phyloP scores from a whole-genome alignment of 2,888 invertebrate genomes.

The Tricholauxania praeusta region DNA sequence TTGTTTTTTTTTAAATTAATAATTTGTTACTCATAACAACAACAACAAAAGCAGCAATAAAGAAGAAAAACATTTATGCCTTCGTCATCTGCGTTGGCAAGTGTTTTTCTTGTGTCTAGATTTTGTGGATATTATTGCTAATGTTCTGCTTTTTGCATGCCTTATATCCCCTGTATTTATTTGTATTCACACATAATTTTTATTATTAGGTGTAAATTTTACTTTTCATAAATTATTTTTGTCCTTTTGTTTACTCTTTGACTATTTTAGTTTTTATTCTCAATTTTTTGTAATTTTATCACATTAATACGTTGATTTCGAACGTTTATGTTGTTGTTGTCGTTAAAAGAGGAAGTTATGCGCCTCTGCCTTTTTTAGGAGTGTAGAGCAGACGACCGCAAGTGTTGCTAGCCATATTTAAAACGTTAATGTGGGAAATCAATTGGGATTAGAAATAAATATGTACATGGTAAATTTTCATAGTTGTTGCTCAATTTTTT shows the following conservation, averaged over 20 bases:
- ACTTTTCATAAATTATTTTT: slow-evolving; percentile 8
- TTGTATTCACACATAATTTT: slow-evolving; percentile 19
- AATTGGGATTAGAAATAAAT: no score
- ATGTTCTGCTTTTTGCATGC: not conserved
- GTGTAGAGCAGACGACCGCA: not conserved
- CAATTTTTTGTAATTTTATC: slow-evolving; percentile 4
- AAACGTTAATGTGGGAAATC: no score
- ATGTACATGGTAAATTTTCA: no score
- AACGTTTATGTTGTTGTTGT: slow-evolving; percentile 3
- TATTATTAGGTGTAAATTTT: not conserved
- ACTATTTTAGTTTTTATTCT: slow-evolving; percentile 1
- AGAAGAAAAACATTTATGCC: slow-evolving; percentile 25
- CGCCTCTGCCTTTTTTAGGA: slow-evolving; percentile 1
- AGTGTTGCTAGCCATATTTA: slow-evolving; percentile 11
- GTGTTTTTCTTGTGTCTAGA: slow-evolving; percentile 18
- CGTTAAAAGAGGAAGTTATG: slow-evolving; percentile 1
- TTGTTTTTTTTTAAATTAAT: slow-evolving; percentile 38
- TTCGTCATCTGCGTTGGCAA: slow-evolving; percentile 25
- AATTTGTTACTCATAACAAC: slow-evolving; percentile 26
- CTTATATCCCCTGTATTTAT: not conserved
- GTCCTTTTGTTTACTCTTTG: not conserved
- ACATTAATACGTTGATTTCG: not conserved
- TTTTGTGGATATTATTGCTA: not conserved
- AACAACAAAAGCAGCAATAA: slow-evolving; percentile 42
- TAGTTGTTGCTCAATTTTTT: no score